Evolutionary conservation across 2,888 invertebrate genomes (phyloP).

Genomic region (Lathronympha strigana): DNA sequence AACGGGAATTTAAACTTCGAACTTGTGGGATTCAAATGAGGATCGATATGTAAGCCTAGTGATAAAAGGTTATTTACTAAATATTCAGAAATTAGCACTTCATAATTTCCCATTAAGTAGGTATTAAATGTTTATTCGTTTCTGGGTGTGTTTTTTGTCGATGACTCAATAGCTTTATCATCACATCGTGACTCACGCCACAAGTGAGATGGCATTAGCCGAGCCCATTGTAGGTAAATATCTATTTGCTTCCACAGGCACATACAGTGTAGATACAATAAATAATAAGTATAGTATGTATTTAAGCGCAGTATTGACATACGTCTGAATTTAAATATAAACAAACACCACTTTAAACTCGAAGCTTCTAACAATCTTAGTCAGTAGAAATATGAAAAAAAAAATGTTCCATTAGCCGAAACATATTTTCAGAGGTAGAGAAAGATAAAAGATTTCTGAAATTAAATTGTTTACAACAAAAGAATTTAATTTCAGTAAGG

Average conservation of each 20-base stretch:
- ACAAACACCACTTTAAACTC: not conserved
- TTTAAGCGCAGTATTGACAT: not conserved
- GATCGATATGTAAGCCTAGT: not conserved
- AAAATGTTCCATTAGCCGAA: not conserved
- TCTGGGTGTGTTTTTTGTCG: not conserved
- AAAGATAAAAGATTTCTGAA: not conserved
- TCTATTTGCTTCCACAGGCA: not conserved
- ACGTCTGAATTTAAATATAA: not conserved
- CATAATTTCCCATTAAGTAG: not conserved
- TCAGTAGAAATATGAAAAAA: not conserved
- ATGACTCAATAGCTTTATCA: conserved; percentile 25
- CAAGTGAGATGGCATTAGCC: not conserved
- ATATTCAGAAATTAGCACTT: not conserved
- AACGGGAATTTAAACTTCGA: not conserved
- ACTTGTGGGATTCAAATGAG: no score
- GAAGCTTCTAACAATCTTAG: not conserved
- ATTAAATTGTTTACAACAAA: not conserved
- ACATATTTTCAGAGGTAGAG: not conserved
- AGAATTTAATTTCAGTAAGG: no score
- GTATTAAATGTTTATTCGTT: not conserved
- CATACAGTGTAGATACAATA: not conserved
- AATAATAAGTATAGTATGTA: not conserved
- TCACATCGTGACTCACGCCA: conserved; percentile 16
- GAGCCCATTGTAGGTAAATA: not conserved
- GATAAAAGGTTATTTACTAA: not conserved